Percentiles rank a stretch among this genome's conserved stretches.
phyloP scores from a whole-genome alignment of 2,888 invertebrate genomes.

The Andrena hattorfiana region DNA sequence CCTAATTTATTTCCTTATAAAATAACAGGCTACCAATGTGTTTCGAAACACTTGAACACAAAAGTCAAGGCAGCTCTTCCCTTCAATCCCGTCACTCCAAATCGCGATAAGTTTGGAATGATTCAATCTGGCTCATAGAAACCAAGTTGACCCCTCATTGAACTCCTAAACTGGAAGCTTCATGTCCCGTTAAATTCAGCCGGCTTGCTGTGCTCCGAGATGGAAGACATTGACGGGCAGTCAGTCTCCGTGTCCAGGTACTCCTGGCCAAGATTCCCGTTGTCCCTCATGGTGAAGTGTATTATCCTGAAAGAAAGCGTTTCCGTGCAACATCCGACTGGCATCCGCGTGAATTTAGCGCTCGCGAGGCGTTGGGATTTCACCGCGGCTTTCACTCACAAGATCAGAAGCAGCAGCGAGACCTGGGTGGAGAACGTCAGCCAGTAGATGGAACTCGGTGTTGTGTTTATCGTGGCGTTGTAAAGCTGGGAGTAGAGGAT shows the following conservation, averaged over 20 bases:
- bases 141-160: neutral
- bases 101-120: too few relatives aligned
- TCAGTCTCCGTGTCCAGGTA: neutral
- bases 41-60: too few relatives aligned
- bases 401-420: constrained; percentile 88
- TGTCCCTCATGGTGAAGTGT: neutral
- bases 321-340: neutral
- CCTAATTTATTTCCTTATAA: neutral
- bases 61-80: too few relatives aligned
- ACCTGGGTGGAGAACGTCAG: constrained; percentile 90
- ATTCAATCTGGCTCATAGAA: too few relatives aligned
- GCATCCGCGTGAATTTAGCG: neutral
- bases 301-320: constrained; percentile 25
- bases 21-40: too few relatives aligned
- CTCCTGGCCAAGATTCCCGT: fast-evolving
- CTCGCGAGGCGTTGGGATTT: neutral
- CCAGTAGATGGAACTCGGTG: constrained; percentile 89
- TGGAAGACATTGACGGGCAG: neutral
- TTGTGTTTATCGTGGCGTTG: constrained; percentile 88
- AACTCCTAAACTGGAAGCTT: neutral
- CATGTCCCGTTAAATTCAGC: neutral
- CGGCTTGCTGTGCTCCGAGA: neutral
- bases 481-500: constrained; percentile 91
- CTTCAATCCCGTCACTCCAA: too few relatives aligned
- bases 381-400: constrained; percentile 87